Evolutionary conservation across 2,888 invertebrate species (phyloP), one percentile per base, ranked within the genome.

Genomic region (Thalpophila matura): DNA sequence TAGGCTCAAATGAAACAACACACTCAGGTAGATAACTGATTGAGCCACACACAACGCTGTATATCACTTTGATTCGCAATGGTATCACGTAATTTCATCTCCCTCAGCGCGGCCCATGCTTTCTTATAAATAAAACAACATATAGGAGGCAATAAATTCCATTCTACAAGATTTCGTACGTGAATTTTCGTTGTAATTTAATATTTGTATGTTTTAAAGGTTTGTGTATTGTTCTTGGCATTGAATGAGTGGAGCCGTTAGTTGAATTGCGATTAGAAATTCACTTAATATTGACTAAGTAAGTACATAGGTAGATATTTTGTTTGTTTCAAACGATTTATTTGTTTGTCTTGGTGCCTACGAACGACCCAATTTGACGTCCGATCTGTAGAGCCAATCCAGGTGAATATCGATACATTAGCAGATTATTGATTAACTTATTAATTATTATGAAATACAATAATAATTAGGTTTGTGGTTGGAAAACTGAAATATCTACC

Each of bases 81-180:
- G 91, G 93, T 93, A 94, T 94, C 94, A 94, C 94, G 94, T 94
- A 94, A 94, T 94, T 94, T 92, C 93, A 94, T 94, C 93, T 94
- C 93, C 91, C 91, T 74, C 84, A 86, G 87, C 87, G 83, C 84
- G 80, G 83, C 81, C 86, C 88, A 87, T 89, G 91, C 91, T 91
- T 93, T 93, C 94, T 94, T 94, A 93, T 94, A 94, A 94, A 94
- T 94, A 94, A 94, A 93, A 89, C 92, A 94, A 89, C 86, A 87
- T 93, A 94, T 93, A 93, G 93, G 90, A 90, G 89, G 89, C 92
- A 81, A 94, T 94, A 94, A 94, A 94, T 94, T 91, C 89, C 86
- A 86, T 84, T 88, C 89, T 87, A 86, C 88, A 83, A 90, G 88
- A 89, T 88, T 90, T 90, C 86, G 88, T 91, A 91, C 91, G 90